Base-by-base conservation (phyloP, 2,797 vertebrate species). In the Lithobates sylvaticus region DNA sequence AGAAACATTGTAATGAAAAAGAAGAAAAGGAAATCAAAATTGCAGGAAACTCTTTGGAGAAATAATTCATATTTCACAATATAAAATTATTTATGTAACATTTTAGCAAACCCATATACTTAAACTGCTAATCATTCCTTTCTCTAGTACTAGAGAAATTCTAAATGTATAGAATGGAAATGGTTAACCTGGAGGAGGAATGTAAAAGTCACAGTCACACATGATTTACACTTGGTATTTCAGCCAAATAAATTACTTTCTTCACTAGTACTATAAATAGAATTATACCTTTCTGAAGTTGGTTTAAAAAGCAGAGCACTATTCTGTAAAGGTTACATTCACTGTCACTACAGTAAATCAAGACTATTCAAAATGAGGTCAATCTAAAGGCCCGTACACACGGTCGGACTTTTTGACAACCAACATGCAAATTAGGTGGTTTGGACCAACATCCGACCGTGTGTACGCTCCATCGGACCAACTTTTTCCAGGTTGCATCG, bases 311-410 rank as follows among this genome's bases (percentile, higher is more conserved):
- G 74, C 75, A 77, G 74, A 58, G 42, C 67, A 67, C 15, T 64
- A 21, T 78, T 77, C 79, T 72, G n/a, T 29, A 79, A 72, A 50
- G 65, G 61, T 72, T 74, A 50, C 27, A 39, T 78, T 42, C 26
- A 42, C 50, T 75, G 76, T 83, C 76, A 83, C 58, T 77, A 27
- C 27, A 44, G 73, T 85, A 85, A 85, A 78, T 87, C 76, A 87
- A 87, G 61, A 74, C 67, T 68, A 65, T 69, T 78, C 42, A 83
- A 83, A 78, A 75, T 65, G 42, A 80, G 81, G 65, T 39, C 81
- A 87, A 70, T 58, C 61, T 68, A n/a, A n/a, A n/a, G n/a, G n/a
- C n/a, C n/a, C n/a, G n/a, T n/a, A n/a, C n/a, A n/a, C n/a, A n/a
- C n/a, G n/a, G n/a, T n/a, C n/a, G n/a, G n/a, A n/a, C n/a, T n/a